Evolutionary conservation across 2,888 invertebrate genomes (phyloP).

Genomic region (Parnassius glacialis): DNA sequence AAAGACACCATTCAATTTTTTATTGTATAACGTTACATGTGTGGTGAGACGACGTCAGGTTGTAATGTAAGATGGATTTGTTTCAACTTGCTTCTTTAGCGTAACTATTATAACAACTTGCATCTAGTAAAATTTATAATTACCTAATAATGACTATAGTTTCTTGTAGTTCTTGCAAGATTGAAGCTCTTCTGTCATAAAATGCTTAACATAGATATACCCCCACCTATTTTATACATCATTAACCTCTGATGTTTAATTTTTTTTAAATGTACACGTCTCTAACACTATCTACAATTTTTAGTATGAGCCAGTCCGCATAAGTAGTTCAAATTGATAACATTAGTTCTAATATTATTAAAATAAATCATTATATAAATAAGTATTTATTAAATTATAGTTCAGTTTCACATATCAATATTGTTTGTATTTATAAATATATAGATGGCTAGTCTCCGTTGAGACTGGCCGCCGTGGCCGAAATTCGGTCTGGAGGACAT

Average conservation of each 20-base stretch:
- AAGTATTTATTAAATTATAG: conserved; percentile 23
- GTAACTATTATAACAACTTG: conserved; percentile 10
- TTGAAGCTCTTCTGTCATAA: conserved; percentile 57
- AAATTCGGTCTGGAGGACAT: too few species aligned
- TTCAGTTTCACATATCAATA: conserved; percentile 28
- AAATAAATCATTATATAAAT: conserved; percentile 12
- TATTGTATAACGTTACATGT: conserved; percentile 72
- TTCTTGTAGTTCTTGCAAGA: conserved; percentile 40
- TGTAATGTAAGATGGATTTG: conserved; percentile 51
- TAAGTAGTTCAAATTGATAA: conserved; percentile 11
- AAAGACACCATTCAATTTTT: conserved; percentile 57
- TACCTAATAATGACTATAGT: conserved; percentile 18
- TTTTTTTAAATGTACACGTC: conserved; percentile 10
- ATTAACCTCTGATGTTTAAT: conserved; percentile 10
- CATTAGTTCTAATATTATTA: conserved; percentile 5
- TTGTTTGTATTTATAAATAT: conserved; percentile 1
- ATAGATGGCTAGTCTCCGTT: too few species aligned
- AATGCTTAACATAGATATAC: conserved; percentile 44
- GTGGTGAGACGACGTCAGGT: conserved; percentile 80
- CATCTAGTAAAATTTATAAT: conserved; percentile 5
- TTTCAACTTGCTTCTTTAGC: conserved; percentile 48
- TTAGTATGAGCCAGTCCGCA: conserved; percentile 1
- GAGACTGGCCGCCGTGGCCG: too few species aligned
- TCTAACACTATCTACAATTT: conserved; percentile 8
- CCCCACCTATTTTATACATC: conserved; percentile 39